These are phyloP conservation scores for Isichthys henryi DNA, from an alignment of 2,113 vertebrate genomes.

Conservation along the genomic window DNA sequence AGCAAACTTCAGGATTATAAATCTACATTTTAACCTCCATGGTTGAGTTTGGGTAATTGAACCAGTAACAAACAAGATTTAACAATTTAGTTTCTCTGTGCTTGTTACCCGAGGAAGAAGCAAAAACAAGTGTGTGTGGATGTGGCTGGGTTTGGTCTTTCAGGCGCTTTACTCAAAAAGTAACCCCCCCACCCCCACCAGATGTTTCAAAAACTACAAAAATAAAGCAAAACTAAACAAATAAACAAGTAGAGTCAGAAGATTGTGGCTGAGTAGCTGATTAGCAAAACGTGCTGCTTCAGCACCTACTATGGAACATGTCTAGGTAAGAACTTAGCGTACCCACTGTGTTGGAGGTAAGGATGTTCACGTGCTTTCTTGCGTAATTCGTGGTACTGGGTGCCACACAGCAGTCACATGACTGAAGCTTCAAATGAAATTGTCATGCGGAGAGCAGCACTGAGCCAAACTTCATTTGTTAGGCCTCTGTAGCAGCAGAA, in stretches of 20 bases:
- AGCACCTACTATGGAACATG: background rate
- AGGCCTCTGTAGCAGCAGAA: slow-evolving; percentile 18
- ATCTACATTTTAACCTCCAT: background rate
- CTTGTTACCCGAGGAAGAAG: background rate
- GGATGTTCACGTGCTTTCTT: background rate
- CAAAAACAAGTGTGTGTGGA: background rate
- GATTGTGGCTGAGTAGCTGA: background rate
- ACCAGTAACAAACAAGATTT: background rate
- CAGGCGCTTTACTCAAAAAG: background rate
- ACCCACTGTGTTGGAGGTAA: background rate
- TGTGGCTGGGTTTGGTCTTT: background rate
- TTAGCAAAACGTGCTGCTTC: background rate
- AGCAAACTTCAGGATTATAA: background rate
- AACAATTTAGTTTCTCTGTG: background rate
- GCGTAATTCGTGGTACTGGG: background rate
- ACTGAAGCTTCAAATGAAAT: slow-evolving; percentile 20
- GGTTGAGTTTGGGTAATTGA: background rate
- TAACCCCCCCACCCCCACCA: background rate
- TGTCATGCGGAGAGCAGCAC: slow-evolving; percentile 24
- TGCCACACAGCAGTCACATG: background rate
- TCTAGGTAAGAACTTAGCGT: background rate
- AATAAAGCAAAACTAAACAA: background rate
- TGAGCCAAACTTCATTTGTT: slow-evolving; percentile 31
- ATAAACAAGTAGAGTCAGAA: background rate
- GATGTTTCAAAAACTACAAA: background rate